Conservation (phyloP, 2,113 vertebrate species). For the Origma solitaria region DNA sequence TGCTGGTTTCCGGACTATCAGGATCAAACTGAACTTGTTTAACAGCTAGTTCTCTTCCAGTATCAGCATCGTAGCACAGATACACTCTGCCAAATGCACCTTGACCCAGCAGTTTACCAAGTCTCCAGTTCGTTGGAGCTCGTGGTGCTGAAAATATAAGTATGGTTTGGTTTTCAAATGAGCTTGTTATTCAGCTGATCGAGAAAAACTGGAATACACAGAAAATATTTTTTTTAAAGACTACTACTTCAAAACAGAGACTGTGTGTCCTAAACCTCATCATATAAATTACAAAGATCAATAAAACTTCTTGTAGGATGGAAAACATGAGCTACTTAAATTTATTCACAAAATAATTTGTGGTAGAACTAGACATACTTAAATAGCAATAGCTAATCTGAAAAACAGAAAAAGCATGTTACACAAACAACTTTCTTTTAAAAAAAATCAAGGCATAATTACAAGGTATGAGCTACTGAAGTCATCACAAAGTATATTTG, state of each 20-base stretch:
- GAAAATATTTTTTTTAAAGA: background rate
- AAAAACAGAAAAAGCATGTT: background rate
- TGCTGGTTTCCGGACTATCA: constrained; percentile 96
- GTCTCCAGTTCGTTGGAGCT: constrained; percentile 96
- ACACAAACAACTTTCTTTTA: background rate
- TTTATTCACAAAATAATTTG: background rate
- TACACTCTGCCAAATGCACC: constrained; percentile 95
- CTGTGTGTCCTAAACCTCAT: background rate
- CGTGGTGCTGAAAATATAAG: constrained; percentile 83
- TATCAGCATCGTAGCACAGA: constrained; percentile 95
- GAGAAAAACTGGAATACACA: constrained; percentile 38
- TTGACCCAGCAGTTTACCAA: constrained; percentile 94
- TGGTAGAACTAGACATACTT: background rate
- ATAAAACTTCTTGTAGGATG: background rate
- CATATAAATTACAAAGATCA: background rate
- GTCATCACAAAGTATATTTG: background rate
- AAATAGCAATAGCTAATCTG: background rate
- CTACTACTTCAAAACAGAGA: background rate
- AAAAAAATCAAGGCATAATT: accelerated
- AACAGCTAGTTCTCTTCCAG: constrained; percentile 92
- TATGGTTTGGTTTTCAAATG: constrained; percentile 37
- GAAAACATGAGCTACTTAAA: background rate
- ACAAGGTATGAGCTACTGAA: background rate
- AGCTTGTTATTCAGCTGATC: constrained; percentile 4
- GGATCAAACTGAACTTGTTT: constrained; percentile 99